These are phyloP conservation scores for Brachionus manjavacas DNA, from an alignment of 1,140 invertebrate genomes.

Conservation along the genomic window DNA sequence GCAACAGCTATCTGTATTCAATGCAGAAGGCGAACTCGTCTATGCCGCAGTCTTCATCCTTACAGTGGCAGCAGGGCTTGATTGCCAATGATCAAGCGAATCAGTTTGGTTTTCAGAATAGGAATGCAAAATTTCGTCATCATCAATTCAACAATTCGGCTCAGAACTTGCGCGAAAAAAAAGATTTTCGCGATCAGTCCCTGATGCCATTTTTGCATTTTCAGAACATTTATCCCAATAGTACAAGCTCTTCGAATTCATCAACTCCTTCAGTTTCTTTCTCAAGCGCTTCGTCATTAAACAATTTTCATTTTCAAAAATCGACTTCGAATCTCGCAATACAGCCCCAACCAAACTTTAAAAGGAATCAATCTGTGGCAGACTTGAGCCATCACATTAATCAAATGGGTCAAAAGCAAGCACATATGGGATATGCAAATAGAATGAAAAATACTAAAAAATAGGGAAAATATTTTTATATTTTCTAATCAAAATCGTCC, in stretches of 20 bases:
- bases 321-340: background rate
- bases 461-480: background rate
- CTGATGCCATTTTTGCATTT: background rate
- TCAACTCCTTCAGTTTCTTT: background rate
- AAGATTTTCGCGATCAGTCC: background rate
- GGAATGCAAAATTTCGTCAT: background rate
- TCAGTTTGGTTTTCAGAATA: background rate
- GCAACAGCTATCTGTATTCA: background rate
- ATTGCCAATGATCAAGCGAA: background rate
- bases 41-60: background rate
- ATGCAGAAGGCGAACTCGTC: background rate
- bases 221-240: conserved; percentile 18
- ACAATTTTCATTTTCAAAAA: conserved; percentile 11
- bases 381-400: background rate
- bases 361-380: background rate
- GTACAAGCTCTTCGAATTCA: background rate
- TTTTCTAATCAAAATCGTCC: background rate
- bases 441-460: background rate
- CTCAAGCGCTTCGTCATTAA: background rate
- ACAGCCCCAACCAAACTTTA: background rate
- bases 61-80: background rate
- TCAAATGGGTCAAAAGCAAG: background rate
- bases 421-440: background rate
- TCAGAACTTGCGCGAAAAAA: background rate
- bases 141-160: conserved; percentile 6